phyloP scores from a whole-genome alignment of 2,888 invertebrate genomes.

The Trypoxylon attenuatum region DNA sequence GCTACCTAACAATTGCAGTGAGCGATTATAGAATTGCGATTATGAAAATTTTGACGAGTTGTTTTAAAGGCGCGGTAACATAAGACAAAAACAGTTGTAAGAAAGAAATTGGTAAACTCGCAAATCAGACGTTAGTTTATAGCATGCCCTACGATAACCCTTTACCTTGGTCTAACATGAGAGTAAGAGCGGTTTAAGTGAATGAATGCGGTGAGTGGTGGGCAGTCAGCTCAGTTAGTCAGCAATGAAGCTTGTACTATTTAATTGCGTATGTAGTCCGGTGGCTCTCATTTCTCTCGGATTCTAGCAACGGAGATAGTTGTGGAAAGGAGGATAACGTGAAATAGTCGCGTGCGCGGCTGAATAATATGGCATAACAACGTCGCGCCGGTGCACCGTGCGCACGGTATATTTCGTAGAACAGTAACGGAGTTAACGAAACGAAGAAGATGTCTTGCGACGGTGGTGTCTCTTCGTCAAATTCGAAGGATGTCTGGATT shows the following conservation, averaged over 20 bases:
- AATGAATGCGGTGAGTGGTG: too few species aligned
- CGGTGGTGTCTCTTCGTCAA: conserved; percentile 1
- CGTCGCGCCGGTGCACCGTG: neutral
- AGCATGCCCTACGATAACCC: too few species aligned
- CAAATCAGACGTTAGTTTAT: too few species aligned
- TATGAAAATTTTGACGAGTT: too few species aligned
- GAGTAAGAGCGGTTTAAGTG: too few species aligned
- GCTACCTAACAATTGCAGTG: too few species aligned
- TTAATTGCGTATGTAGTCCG: conserved; percentile 11
- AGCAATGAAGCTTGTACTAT: neutral
- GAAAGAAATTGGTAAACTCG: too few species aligned
- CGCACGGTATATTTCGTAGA: neutral
- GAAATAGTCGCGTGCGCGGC: neutral
- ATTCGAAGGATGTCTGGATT: conserved; percentile 3
- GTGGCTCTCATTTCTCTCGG: conserved; percentile 11
- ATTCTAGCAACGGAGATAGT: conserved; percentile 11
- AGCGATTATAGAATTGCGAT: too few species aligned
- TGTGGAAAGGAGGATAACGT: conserved; percentile 18
- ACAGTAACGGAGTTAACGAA: neutral
- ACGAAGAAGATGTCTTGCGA: neutral
- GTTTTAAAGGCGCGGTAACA: too few species aligned
- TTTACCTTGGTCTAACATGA: too few species aligned
- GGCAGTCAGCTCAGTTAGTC: neutral
- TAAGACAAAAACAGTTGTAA: too few species aligned
- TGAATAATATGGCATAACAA: conserved; percentile 8